phyloP scores from a whole-genome alignment of 2,888 invertebrate genomes.

The Ametastegia equiseti region DNA sequence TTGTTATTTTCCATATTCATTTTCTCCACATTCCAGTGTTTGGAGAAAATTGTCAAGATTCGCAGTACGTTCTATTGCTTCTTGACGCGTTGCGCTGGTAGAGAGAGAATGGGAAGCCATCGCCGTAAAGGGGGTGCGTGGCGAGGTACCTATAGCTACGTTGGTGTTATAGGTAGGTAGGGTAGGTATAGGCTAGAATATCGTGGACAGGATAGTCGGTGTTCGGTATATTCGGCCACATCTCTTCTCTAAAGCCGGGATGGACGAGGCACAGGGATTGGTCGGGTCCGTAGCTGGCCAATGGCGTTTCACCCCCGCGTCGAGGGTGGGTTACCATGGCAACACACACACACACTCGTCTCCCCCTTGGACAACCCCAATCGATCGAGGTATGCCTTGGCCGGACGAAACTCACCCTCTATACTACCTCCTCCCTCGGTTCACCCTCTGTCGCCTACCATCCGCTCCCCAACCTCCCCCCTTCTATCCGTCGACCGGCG shows the following conservation, averaged over 20 bases:
- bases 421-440: conserved; percentile 64
- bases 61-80: too few species aligned
- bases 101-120: too few species aligned
- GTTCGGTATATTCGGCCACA: conserved; percentile 7
- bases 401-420: conserved; percentile 76
- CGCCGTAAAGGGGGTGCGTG: too few species aligned
- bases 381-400: conserved; percentile 76
- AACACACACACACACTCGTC: conserved; percentile 66
- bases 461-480: conserved; percentile 55
- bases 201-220: conserved; percentile 27
- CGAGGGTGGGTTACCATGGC: conserved; percentile 73
- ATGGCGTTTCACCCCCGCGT: conserved; percentile 75
- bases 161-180: neutral
- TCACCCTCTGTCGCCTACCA: conserved; percentile 56
- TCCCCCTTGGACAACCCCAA: conserved; percentile 76
- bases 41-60: too few species aligned
- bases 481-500: conserved; percentile 51
- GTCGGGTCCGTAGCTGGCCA: conserved; percentile 70
- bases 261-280: conserved; percentile 60
- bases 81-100: too few species aligned
- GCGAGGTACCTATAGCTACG: too few species aligned
- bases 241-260: neutral
- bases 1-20: too few species aligned
- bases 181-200: too few species aligned
- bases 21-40: too few species aligned